Evolutionary conservation across 2,113 vertebrate genomes (phyloP), one percentile per base, ranked within the genome.

Genomic region (Dissostichus mawsoni): DNA sequence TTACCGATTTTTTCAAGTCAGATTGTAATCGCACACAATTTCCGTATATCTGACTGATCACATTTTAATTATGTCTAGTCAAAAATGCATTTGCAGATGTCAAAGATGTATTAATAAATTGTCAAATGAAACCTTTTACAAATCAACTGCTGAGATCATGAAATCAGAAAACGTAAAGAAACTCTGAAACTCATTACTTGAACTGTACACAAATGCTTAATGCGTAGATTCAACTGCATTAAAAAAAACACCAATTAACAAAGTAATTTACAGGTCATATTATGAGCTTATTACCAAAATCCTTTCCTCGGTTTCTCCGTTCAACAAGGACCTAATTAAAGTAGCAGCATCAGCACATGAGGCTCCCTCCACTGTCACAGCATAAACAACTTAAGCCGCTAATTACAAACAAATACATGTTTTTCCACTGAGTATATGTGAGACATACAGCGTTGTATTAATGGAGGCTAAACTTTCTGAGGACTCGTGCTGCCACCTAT

Each of bases 271-370:
- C 20, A 1, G 67, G 33, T 70, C 58, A 73, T 62, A 56, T 18
- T 51, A 23, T 48, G 18, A 69, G 50, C 65, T 81, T 84, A 85
- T 88, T 75, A 77, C 62, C 36, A 64, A 65, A 75, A 83, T 59
- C 52, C 44, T 57, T 82, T 85, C 81, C 69, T 79, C 77, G n/a
- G 14, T 45, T 23, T 41, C 33, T 76, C 8, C 18, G 44, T 52
- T 63, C 65, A 89, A 82, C 84, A 45, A 76, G 76, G 56, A 66
- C 56, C 78, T 87, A 82, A 92, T 86, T 89, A 92, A 84, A 90
- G 76, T 13, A 59, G 73, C 89, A 58, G 5, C 86, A 84, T 86
- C 73, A 82, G 81, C 81, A 78, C 69, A 65, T 47, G 73, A n/a
- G 69, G 17, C 67, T 58, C 50, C 18, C 6, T 56, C 63, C 51